These are phyloP conservation scores for Ceyx melanurus DNA, from an alignment of 2,113 vertebrate species.

Conservation along the genomic window DNA sequence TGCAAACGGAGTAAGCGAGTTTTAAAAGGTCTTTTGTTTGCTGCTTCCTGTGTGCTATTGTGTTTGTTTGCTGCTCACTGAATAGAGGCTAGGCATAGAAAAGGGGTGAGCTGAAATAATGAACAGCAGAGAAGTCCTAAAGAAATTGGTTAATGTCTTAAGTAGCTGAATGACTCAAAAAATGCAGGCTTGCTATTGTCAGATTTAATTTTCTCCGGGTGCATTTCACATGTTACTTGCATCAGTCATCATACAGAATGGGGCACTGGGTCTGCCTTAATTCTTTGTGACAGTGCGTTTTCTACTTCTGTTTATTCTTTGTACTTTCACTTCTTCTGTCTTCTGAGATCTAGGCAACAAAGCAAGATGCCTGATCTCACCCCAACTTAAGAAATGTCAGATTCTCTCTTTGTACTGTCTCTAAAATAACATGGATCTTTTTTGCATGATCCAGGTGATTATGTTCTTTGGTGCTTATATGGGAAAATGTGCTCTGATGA, in stretches of 20 bases:
- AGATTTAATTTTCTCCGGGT: neutral
- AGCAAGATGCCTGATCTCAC: neutral
- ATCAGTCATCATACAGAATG: neutral
- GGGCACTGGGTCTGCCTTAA: neutral
- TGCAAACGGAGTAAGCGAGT: neutral
- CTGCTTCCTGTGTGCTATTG: slow-evolving; percentile 44
- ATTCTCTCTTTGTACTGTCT: neutral
- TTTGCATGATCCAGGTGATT: neutral
- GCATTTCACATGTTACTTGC: neutral
- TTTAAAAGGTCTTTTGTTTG: slow-evolving; percentile 39
- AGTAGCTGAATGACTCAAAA: slow-evolving; percentile 15
- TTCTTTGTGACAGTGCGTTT: neutral
- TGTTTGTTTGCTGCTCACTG: slow-evolving; percentile 26
- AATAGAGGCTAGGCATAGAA: neutral
- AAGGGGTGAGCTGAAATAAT: slow-evolving; percentile 15
- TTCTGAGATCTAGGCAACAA: neutral
- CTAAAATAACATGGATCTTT: neutral
- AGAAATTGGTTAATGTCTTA: neutral
- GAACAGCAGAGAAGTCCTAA: neutral
- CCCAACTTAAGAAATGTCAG: neutral
- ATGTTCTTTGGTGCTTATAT: neutral
- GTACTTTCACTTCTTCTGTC: neutral
- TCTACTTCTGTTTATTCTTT: neutral
- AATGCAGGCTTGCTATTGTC: neutral
- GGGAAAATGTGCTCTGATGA: neutral